Percentiles rank a stretch among this genome's conserved stretches.
phyloP scores from a whole-genome alignment of 2,797 vertebrate genomes.

The Zenarchopterus dispar region DNA sequence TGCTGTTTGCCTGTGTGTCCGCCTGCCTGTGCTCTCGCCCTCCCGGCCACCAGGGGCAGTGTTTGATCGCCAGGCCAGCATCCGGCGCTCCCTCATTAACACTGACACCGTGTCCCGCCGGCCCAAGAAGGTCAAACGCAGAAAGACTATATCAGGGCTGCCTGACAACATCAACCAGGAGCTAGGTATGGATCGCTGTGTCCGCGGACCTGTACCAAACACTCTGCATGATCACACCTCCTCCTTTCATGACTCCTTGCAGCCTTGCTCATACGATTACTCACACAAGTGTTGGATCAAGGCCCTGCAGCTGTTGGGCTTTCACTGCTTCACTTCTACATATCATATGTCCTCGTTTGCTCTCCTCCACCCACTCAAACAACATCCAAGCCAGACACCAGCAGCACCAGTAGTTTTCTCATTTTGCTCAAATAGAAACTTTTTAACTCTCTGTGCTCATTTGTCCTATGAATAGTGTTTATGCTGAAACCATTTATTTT shows the following conservation, averaged over 20 bases:
- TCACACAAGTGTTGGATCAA: conserved; percentile 41
- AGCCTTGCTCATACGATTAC: conserved; percentile 10
- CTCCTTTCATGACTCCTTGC: conserved; percentile 4
- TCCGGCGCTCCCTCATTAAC: conserved; percentile 98
- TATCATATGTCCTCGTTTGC: conserved; percentile 35
- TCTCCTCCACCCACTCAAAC: conserved; percentile 30
- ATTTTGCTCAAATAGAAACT: not conserved
- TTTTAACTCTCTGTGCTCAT: not conserved
- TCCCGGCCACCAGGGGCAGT: conserved; percentile 95
- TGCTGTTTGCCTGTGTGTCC: conserved; percentile 80
- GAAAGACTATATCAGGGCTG: conserved; percentile 99
- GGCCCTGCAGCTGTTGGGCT: conserved; percentile 45
- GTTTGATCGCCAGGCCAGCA: conserved; percentile 98
- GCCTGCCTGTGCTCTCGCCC: conserved; percentile 84
- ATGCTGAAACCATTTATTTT: no score
- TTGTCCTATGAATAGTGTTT: no score
- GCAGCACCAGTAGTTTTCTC: conserved; percentile 20
- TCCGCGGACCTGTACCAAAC: conserved; percentile 57
- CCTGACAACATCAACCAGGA: conserved; percentile 97
- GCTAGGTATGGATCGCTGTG: conserved; percentile 92
- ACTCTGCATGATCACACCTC: conserved; percentile 47
- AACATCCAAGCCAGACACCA: conserved; percentile 10
- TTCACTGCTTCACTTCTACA: conserved; percentile 32
- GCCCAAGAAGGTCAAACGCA: conserved; percentile 99
- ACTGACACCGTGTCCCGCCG: conserved; percentile 97